Base-by-base conservation (phyloP, 2,888 invertebrate species). In the Eupithecia dodoneata region DNA sequence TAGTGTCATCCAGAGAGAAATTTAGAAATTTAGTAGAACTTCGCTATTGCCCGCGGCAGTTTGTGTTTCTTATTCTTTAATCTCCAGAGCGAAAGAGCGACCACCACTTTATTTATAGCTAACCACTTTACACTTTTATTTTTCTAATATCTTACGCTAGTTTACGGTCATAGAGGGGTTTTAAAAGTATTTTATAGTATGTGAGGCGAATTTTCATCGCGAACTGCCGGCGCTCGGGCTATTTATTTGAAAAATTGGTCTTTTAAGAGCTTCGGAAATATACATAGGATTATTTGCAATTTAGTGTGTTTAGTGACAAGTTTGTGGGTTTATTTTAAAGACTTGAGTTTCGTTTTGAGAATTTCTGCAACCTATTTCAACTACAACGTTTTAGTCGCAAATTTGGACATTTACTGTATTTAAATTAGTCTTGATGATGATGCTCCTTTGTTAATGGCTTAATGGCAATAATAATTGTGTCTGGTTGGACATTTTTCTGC, bases 1-100 rank as follows among this genome's bases (percentile, higher is more conserved):
- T 91, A 90, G 88, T 89, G 90, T 90, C 92, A 91, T 90, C 92
- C 81, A 84, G 91, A 90, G 91, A 88, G 89, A 90, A 91, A 91
- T 91, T 91, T 91, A 91, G 89, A 90, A 91, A 91, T 91, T 91
- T 91, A 90, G 88, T 89, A 84, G 84, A 85, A 85, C 89, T 87
- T 77, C 80, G 82, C 83, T 87, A 88, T 87, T 87, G 88, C 88
- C 85, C 77, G 77, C 82, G 84, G 87, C 82, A 81, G 81, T 86
- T 85, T 73, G 77, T 78, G 77, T 80, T 86, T 85, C 80, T 83
- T 84, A 84, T 83, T 84, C 83, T 83, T 81, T 83, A 81, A 83
- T 82, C 80, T 82, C 77, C 71, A 74, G 83, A 79, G 80, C 80
- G 75, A 75, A 75, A 80, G 78, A 76, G 67, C 70, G 72, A 70